phyloP scores from a whole-genome alignment of 2,888 invertebrate species.

The Caenorhabditis angaria region DNA sequence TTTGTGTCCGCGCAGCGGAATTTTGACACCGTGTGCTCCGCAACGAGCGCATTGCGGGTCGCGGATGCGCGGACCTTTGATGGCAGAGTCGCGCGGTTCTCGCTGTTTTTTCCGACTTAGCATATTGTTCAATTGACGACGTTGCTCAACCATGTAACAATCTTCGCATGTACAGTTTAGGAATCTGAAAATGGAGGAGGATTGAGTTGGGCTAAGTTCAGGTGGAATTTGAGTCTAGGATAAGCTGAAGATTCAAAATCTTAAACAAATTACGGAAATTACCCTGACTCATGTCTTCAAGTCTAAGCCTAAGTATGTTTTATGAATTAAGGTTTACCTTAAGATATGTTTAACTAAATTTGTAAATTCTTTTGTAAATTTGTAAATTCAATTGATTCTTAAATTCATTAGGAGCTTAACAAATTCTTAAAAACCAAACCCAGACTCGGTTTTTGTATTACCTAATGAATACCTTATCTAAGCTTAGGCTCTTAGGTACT shows the following conservation, averaged over 20 bases:
- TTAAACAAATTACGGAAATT: neutral
- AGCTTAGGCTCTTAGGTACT: too few relatives aligned
- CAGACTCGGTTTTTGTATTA: too few relatives aligned
- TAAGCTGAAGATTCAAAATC: neutral
- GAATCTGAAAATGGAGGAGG: slow-evolving; percentile 46
- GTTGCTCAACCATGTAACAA: slow-evolving; percentile 69
- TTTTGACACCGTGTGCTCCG: slow-evolving; percentile 65
- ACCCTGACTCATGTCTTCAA: neutral
- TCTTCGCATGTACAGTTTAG: slow-evolving; percentile 60
- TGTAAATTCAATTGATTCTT: slow-evolving; percentile 8
- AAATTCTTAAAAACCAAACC: too few relatives aligned
- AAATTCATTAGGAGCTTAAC: neutral
- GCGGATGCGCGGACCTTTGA: slow-evolving; percentile 42
- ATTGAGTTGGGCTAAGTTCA: neutral
- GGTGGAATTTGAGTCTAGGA: neutral
- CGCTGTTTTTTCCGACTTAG: slow-evolving; percentile 47
- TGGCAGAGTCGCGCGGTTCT: neutral
- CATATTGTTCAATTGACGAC: slow-evolving; percentile 68
- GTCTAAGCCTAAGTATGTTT: too few relatives aligned
- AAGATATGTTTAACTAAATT: neutral
- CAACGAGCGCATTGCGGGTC: slow-evolving; percentile 71
- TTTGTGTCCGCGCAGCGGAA: slow-evolving; percentile 69
- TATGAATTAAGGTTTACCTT: too few relatives aligned
- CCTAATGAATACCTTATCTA: too few relatives aligned
- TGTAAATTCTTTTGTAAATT: neutral